Conservation (phyloP, 2,113 vertebrate genomes). For the Ovibos moschatus region DNA sequence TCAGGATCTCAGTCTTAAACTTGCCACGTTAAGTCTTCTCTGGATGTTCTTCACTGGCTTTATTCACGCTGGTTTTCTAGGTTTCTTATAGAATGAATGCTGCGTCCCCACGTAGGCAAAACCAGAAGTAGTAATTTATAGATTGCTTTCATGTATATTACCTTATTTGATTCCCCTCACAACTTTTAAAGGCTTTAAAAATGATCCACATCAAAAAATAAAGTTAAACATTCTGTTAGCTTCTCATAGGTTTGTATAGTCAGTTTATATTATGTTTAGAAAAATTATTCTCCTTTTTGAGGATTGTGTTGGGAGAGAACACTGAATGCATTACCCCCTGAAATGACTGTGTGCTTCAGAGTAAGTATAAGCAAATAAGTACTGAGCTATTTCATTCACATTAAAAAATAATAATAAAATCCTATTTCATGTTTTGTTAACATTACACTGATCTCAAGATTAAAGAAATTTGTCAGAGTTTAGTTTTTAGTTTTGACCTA, state of each 20-base stretch:
- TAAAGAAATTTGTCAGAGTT: not conserved
- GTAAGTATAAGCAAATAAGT: not conserved
- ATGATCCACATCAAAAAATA: not conserved
- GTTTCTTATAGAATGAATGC: not conserved
- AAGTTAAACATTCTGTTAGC: not conserved
- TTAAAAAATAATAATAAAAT: not conserved
- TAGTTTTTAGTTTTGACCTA: not conserved
- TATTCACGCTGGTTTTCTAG: not conserved
- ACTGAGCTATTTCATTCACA: slow-evolving; percentile 5
- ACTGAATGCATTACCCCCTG: not conserved
- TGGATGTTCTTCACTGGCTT: not conserved
- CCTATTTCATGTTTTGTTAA: not conserved
- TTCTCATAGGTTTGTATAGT: not conserved
- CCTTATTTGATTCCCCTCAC: not conserved
- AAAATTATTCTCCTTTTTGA: not conserved
- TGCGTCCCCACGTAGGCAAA: not conserved
- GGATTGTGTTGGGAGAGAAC: not conserved
- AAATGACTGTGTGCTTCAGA: not conserved
- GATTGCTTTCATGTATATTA: not conserved
- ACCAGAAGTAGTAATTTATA: not conserved
- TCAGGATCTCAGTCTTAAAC: not conserved
- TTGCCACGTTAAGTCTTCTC: not conserved
- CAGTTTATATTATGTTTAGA: not conserved
- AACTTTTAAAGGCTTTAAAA: not conserved
- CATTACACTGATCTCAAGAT: not conserved